A percentile compares a stretch with the other conserved stretches of the same genome.
These are phyloP conservation scores for Neogale vison DNA, from an alignment of 2,113 vertebrate genomes.

Conservation along the genomic window DNA sequence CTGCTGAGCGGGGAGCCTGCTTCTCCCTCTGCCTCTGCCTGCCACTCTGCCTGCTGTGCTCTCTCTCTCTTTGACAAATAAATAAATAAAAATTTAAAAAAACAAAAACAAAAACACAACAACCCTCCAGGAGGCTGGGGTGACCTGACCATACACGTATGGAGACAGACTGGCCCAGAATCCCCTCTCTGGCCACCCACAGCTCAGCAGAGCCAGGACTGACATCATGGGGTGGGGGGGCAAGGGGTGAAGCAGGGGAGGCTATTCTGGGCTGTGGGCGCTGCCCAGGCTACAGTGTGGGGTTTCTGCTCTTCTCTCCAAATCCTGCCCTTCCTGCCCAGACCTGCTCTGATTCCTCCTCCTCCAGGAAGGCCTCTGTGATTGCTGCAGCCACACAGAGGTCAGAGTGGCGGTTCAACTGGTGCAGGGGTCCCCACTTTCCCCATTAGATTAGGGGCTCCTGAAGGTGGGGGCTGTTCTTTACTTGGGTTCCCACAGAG, in stretches of 20 bases:
- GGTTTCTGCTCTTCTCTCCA: not conserved
- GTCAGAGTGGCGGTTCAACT: not conserved
- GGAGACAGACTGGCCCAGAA: not conserved
- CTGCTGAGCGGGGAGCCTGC: too few species aligned
- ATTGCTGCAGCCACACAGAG: not conserved
- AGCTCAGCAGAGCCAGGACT: not conserved
- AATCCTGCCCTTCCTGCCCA: not conserved
- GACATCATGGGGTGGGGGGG: fast-evolving
- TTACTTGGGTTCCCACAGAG: too few species aligned
- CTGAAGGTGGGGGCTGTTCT: not conserved
- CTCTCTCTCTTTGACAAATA: too few species aligned
- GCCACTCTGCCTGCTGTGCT: too few species aligned
- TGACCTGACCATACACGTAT: fast-evolving
- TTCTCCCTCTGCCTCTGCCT: too few species aligned
- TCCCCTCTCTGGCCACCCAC: not conserved
- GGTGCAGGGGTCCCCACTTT: not conserved
- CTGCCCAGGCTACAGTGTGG: not conserved
- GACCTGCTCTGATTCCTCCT: not conserved
- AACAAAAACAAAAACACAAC: too few species aligned
- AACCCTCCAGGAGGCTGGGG: not conserved
- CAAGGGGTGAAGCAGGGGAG: fast-evolving
- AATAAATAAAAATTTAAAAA: too few species aligned
- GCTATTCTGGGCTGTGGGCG: not conserved
- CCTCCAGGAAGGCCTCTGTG: not conserved
- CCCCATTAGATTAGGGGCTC: fast-evolving